A percentile compares a stretch with the other conserved stretches of the same genome.
These are phyloP conservation scores for Tangara arthus DNA, from an alignment of 2,797 vertebrate genomes.

Conservation along the genomic window DNA sequence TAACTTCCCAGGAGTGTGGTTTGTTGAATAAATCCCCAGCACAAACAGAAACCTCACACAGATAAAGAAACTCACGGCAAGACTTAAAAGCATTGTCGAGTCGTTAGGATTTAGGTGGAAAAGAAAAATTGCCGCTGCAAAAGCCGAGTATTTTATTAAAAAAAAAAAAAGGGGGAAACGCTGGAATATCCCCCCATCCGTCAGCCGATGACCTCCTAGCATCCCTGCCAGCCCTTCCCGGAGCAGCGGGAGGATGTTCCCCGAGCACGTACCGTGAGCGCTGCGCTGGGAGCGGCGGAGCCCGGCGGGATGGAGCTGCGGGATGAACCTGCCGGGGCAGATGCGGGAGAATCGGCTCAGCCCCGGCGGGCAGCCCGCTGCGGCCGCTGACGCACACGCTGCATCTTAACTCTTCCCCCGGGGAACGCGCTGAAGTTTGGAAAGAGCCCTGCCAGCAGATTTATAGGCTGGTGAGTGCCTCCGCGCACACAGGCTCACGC, in stretches of 20 bases:
- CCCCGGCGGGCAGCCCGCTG: conserved; percentile 59
- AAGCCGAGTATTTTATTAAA: background rate
- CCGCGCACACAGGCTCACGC: background rate
- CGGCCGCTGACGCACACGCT: conserved; percentile 65
- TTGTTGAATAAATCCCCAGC: background rate
- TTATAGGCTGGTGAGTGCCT: conserved; percentile 50
- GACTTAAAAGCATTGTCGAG: background rate
- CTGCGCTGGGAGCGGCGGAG: conserved; percentile 60
- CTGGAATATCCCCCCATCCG: background rate
- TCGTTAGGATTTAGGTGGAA: background rate
- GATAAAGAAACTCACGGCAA: background rate
- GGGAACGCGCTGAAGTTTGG: conserved; percentile 64
- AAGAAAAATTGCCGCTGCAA: background rate
- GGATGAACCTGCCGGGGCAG: conserved; percentile 69
- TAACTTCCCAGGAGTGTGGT: background rate
- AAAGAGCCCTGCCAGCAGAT: conserved; percentile 57
- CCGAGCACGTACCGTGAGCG: conserved; percentile 74
- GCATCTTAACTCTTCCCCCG: conserved; percentile 68
- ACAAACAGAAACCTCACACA: background rate
- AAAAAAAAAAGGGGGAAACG: background rate
- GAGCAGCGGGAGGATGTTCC: conserved; percentile 4
- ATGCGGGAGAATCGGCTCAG: conserved; percentile 58
- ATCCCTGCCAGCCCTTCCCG: conserved; percentile 17
- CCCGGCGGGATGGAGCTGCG: conserved; percentile 22
- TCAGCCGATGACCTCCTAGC: background rate